A percentile compares a stretch with the other conserved stretches of the same genome.
These are phyloP conservation scores for Toxostoma redivivum DNA, from an alignment of 2,113 vertebrate genomes.

Conservation along the genomic window DNA sequence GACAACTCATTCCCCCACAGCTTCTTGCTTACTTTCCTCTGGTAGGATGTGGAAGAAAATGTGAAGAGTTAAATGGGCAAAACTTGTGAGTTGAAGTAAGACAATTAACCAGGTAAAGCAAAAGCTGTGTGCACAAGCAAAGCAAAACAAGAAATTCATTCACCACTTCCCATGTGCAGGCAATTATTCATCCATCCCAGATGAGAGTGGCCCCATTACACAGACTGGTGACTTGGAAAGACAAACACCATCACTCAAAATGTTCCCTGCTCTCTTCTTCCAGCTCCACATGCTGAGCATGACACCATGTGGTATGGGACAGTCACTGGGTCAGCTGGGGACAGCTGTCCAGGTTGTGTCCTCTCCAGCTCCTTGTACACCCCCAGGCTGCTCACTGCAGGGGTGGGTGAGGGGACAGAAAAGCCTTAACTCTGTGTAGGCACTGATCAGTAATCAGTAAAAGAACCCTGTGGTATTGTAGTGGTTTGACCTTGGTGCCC, in stretches of 20 bases:
- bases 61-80: neutral
- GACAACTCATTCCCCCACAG: neutral
- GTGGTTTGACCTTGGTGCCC: neutral
- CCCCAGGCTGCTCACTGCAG: rapidly evolving
- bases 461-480: neutral
- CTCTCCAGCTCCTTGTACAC: neutral
- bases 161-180: neutral
- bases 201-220: neutral
- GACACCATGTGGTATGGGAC: rapidly evolving
- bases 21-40: rapidly evolving
- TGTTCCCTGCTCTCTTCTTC: rapidly evolving
- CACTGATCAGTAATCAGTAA: neutral
- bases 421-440: neutral
- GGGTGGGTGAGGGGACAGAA: neutral
- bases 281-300: neutral
- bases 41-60: neutral
- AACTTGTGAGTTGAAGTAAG: neutral
- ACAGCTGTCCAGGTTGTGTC: neutral
- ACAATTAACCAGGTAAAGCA: neutral
- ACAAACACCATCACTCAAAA: neutral
- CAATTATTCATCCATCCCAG: neutral
- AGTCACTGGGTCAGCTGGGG: neutral
- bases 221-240: neutral
- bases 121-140: neutral
- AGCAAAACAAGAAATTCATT: neutral